Evolutionary conservation across 1,140 invertebrate genomes (phyloP), one percentile per base, ranked within the genome.

Genomic region (Lordiphosa collinella): DNA sequence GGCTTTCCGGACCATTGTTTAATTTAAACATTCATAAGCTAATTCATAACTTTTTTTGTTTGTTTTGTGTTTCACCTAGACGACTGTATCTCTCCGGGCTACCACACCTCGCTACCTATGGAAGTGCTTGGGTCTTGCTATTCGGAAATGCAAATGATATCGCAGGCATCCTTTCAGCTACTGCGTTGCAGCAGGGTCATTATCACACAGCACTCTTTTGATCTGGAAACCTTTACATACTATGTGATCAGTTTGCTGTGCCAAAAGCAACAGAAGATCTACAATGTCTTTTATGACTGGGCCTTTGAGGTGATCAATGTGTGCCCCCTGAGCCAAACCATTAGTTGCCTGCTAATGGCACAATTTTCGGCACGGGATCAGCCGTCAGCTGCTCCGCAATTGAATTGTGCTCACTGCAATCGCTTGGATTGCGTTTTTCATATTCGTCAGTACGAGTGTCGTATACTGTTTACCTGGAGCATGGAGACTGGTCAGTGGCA

Each of bases 201-300:
- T 11, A 91, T 94, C 63, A 92, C 92, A 34, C 94, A 95, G 71
- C 89, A 93, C 54, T 95, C 93, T 32, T 93, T 95, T 75, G 95
- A 95, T 85, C 92, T 95, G 29, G 94, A 96, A 87, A 93, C 93
- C 36, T 94, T 95, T 66, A 94, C 94, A 50, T 94, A 94, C 80
- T 93, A 95, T 72, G 92, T 93, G 13, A 94, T 93, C 3, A 93
- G 94, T 47, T 91, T 92, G 82, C 91, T 94, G 40, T 94, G 93
- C 69, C 91, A 92, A 63, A 92, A 91, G 65, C 93, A 93, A 82
- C 92, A 93, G 43, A 93, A 93, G 67, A 92, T 93, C 60, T 95
- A 94, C 88, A 93, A 94, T 88, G 93, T 94, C 40, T 95, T 94
- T 71, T 94, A 92, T 68, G 94, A 96, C 78, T 95, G 95, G 88